These are phyloP conservation scores for Andrena praecox DNA, from an alignment of 2,888 invertebrate species.

Conservation along the genomic window DNA sequence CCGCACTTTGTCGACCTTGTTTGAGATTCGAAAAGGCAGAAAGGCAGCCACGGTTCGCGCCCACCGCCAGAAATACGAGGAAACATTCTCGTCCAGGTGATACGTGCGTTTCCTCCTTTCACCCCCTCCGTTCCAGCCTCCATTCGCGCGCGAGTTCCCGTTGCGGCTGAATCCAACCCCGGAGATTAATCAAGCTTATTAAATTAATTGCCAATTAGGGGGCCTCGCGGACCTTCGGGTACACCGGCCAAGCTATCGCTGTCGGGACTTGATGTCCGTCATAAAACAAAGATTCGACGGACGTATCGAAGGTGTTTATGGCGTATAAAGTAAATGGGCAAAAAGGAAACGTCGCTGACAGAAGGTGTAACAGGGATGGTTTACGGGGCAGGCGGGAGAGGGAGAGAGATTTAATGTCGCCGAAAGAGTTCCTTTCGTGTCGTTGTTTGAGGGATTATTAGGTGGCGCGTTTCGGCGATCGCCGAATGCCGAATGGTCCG, in stretches of 20 bases:
- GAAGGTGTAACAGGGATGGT: constrained; percentile 15
- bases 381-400: background rate
- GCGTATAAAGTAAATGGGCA: constrained; percentile 41
- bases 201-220: constrained; percentile 76
- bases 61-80: constrained; percentile 12
- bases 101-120: background rate
- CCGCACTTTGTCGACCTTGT: constrained; percentile 9
- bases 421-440: background rate
- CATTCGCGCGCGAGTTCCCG: constrained; percentile 4
- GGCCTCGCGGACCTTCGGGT: constrained; percentile 41
- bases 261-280: constrained; percentile 31
- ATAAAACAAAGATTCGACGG: constrained; percentile 65
- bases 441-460: constrained; percentile 21
- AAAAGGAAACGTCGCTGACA: constrained; percentile 4
- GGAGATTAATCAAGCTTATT: constrained; percentile 73
- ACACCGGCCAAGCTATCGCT: constrained; percentile 27
- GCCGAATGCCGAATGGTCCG: background rate
- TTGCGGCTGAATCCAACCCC: constrained; percentile 27
- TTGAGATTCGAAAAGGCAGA: constrained; percentile 14
- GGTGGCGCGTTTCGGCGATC: background rate
- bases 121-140: background rate
- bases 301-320: constrained; percentile 63
- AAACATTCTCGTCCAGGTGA: background rate
- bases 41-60: background rate
- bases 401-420: constrained; percentile 20